Conservation (phyloP, 2,113 vertebrate species). For the Lates calcarifer region DNA sequence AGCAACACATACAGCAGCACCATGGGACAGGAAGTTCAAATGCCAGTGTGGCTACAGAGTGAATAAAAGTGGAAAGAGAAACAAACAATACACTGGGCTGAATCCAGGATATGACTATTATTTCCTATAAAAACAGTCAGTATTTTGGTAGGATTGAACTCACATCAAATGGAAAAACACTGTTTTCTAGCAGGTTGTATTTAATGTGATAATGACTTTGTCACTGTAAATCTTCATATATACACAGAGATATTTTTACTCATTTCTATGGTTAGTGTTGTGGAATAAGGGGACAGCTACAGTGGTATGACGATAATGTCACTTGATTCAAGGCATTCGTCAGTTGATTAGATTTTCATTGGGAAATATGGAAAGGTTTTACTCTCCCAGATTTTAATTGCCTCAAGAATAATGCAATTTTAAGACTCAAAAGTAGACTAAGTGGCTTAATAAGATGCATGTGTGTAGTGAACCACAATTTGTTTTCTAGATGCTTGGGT, state of each 20-base stretch:
- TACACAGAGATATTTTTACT: background rate
- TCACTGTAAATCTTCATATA: background rate
- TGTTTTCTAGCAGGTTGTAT: constrained; percentile 18
- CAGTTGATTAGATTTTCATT: constrained; percentile 2
- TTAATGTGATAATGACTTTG: constrained; percentile 18
- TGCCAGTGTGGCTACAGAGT: constrained; percentile 38
- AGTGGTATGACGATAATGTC: background rate
- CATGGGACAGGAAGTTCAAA: constrained; percentile 61
- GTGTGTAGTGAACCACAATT: constrained; percentile 3
- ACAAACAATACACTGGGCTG: constrained; percentile 65
- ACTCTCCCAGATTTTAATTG: constrained; percentile 19
- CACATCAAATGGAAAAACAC: constrained; percentile 42
- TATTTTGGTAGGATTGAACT: constrained; percentile 36
- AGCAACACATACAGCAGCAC: constrained; percentile 15
- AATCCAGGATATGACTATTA: constrained; percentile 65
- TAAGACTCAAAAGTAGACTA: background rate
- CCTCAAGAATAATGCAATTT: background rate
- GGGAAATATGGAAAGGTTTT: constrained; percentile 22
- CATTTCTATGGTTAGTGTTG: constrained; percentile 2
- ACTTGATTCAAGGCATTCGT: constrained; percentile 10
- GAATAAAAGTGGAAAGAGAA: constrained; percentile 65
- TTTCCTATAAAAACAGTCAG: constrained; percentile 66
- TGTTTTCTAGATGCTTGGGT: background rate
- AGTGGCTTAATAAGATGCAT: background rate
- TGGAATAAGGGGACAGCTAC: background rate